Percentiles rank a stretch among this genome's conserved stretches.
These are phyloP conservation scores for Pantherophis guttatus DNA, from an alignment of 2,113 vertebrate genomes.

Conservation along the genomic window DNA sequence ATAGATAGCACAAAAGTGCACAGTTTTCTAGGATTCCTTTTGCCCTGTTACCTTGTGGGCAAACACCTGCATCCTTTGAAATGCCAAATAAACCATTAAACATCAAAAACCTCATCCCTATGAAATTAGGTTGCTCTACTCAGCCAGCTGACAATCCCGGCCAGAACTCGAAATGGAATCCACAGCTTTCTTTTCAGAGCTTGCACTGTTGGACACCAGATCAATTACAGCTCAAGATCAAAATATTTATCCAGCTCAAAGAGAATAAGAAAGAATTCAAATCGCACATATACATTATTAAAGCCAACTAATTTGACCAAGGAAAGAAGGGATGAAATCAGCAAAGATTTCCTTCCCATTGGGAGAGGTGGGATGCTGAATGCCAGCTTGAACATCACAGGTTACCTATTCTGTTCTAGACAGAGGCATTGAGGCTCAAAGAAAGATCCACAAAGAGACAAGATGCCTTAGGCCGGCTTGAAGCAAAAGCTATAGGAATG, in stretches of 20 bases:
- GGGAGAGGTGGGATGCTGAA: not conserved
- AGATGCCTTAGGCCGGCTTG: conserved; percentile 54
- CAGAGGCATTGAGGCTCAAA: conserved; percentile 3
- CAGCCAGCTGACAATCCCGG: not conserved
- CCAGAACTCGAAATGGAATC: not conserved
- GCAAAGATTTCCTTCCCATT: conserved; percentile 15
- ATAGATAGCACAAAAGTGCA: not conserved
- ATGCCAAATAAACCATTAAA: not conserved
- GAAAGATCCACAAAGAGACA: conserved; percentile 8
- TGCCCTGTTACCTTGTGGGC: too few relatives aligned
- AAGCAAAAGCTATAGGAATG: conserved; percentile 18
- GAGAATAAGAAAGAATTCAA: not conserved
- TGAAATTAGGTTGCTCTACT: not conserved
- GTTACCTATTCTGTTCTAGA: conserved; percentile 15
- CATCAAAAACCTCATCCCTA: not conserved
- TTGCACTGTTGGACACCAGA: not conserved
- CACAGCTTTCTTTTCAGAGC: not conserved
- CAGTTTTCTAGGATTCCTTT: not conserved
- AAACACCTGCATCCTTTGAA: not conserved
- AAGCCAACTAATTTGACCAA: not conserved
- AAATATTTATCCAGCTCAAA: conserved; percentile 21
- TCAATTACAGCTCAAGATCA: too few relatives aligned
- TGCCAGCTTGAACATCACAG: not conserved
- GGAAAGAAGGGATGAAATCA: conserved; percentile 19
- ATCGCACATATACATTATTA: not conserved